Conservation (phyloP, 2,113 vertebrate species). For the Hippoglossus stenolepis region DNA sequence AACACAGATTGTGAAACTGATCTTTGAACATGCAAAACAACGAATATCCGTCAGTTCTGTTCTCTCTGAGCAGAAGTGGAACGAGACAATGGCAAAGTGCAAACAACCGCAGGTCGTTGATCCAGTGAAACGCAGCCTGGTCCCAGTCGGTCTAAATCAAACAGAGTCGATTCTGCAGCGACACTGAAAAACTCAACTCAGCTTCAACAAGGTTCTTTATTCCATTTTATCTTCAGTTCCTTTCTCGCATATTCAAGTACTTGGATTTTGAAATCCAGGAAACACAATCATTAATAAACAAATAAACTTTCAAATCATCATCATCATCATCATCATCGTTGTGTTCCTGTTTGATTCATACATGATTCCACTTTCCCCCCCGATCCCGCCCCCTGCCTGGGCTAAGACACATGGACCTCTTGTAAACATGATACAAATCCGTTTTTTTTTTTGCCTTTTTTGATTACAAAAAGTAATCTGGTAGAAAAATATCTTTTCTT, state of each 20-base stretch:
- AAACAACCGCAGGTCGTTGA: no score
- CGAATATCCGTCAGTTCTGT: background rate
- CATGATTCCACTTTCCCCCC: slow-evolving; percentile 16
- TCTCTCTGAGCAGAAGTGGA: background rate
- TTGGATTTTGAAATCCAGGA: slow-evolving; percentile 72
- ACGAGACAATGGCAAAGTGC: no score
- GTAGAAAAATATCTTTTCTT: slow-evolving; percentile 84
- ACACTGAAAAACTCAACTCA: background rate
- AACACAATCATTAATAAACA: slow-evolving; percentile 75
- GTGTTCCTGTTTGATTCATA: slow-evolving; percentile 36
- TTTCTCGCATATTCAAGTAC: slow-evolving; percentile 75
- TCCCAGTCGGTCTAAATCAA: background rate
- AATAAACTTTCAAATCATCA: slow-evolving; percentile 55
- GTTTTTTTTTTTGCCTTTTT: slow-evolving; percentile 57
- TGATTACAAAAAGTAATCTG: slow-evolving; percentile 78
- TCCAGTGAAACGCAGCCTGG: no score
- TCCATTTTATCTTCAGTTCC: slow-evolving; percentile 36
- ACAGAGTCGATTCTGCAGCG: background rate
- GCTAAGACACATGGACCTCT: slow-evolving; percentile 76
- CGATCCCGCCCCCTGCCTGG: background rate
- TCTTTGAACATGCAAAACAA: background rate
- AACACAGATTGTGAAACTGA: background rate
- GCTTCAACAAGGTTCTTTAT: slow-evolving; percentile 56
- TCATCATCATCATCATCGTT: background rate
- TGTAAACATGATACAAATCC: slow-evolving; percentile 83